Evolutionary conservation across 2,888 invertebrate genomes (phyloP), one percentile per base, ranked within the genome.

Genomic region (Drosophila greeni): DNA sequence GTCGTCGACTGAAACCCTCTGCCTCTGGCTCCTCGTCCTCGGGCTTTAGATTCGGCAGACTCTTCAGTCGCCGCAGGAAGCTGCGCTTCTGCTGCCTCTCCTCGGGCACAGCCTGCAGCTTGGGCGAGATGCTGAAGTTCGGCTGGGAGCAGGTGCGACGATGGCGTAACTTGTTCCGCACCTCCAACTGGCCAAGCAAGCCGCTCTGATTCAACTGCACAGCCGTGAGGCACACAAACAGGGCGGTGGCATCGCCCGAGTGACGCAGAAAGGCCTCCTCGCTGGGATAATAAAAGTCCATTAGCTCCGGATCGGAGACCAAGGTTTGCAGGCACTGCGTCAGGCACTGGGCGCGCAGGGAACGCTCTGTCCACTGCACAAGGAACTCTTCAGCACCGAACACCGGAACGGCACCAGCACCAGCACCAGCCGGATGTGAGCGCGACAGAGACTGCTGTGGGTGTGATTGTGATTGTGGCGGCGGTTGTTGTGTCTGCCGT

Each of bases 141-240:
- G 91, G 91, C 79, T 91, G 91, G 33, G 92, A 89, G 70, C 90
- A 87, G 58, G 91, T 91, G 57, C 89, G 86, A 75, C 89, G 90
- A 55, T 89, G 88, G 58, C 88, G 88, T 14, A 57, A 36, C 26
- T 56, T 48, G 39, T 92, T 88, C 67, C 89, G 88, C 3, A 91
- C 90, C 84, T 92, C 91, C 54, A 93, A 91, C 86, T 93, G 92
- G 11, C 91, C 91, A 34, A 93, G 88, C 45, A 93, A 84, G 60
- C 90, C 90, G 24, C 91, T 90, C 76, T 92, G 92, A 84, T 92
- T 92, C 51, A 91, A 88, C 87, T 93, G 93, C 1, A 93, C 90
- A 23, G 93, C 92, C 74, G 91, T 90, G 42, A 93, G 87, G 77
- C 92, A 93, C 36, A 92, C 91, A 39, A 93, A 88, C 3, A 92